Evolutionary conservation across 2,797 vertebrate species (phyloP).

Genomic region (Helostoma temminkii): DNA sequence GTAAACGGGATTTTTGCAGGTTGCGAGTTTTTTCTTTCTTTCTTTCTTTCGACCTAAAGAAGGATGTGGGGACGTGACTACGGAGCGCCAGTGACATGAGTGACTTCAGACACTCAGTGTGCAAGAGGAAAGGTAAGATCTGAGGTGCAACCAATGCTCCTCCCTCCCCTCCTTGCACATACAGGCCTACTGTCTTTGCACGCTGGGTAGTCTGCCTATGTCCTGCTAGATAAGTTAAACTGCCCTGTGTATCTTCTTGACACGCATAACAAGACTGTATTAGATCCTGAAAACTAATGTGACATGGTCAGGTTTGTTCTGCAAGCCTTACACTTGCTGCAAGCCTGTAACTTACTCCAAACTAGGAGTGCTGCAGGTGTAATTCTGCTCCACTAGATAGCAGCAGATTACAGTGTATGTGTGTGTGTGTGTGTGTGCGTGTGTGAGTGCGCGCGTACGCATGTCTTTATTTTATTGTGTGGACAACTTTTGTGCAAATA

Average conservation of each 20-base stretch:
- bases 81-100: constrained; percentile 65
- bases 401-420: constrained; percentile 65
- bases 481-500: too few species aligned
- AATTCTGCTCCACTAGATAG: constrained; percentile 78
- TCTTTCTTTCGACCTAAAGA: not conserved
- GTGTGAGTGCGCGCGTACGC: too few species aligned
- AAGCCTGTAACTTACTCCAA: constrained; percentile 42
- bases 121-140: constrained; percentile 55
- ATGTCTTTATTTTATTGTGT: too few species aligned
- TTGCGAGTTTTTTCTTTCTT: not conserved
- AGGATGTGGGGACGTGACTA: constrained; percentile 67
- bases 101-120: constrained; percentile 19
- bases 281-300: constrained; percentile 4
- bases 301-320: constrained; percentile 5
- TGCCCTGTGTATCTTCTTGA: not conserved
- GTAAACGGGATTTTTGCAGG: not conserved
- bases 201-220: too few species aligned
- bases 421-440: constrained; percentile 44
- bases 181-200: too few species aligned
- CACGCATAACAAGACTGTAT: not conserved
- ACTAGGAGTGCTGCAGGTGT: constrained; percentile 67
- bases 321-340: constrained; percentile 10
- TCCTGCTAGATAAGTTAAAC: constrained; percentile 7
- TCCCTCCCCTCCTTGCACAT: not conserved
- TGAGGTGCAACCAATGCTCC: not conserved